phyloP scores from a whole-genome alignment of 2,888 invertebrate genomes.

The Cataglyphis altisquamis region DNA sequence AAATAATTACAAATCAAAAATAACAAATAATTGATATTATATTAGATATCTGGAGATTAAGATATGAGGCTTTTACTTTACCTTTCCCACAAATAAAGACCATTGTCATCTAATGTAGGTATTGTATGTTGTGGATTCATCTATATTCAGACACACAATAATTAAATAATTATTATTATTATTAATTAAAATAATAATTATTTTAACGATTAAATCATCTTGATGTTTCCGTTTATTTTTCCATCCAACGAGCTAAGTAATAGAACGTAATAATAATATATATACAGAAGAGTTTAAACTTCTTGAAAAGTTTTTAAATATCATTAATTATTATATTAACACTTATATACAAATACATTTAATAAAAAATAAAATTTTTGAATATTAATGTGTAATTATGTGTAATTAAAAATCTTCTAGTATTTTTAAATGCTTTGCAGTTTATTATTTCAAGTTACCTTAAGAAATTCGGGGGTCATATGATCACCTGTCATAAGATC shows the following conservation, averaged over 20 bases:
- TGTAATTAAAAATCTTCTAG: neutral
- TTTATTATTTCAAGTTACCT: slow-evolving; percentile 86
- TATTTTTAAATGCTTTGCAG: neutral
- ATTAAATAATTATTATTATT: no score
- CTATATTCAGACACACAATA: slow-evolving; percentile 84
- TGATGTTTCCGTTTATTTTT: slow-evolving; percentile 89
- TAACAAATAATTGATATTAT: neutral
- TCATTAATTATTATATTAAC: neutral
- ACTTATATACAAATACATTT: no score
- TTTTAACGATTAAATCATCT: slow-evolving; percentile 86
- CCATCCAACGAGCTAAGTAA: neutral
- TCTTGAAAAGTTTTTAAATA: neutral
- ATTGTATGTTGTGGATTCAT: slow-evolving; percentile 91
- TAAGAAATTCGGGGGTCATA: slow-evolving; percentile 90
- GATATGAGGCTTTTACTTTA: slow-evolving; percentile 74
- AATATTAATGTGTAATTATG: neutral
- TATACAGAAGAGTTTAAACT: no score
- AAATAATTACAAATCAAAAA: neutral
- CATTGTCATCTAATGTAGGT: slow-evolving; percentile 91
- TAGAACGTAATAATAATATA: neutral
- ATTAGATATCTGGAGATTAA: neutral
- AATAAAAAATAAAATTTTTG: neutral
- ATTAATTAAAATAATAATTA: neutral
- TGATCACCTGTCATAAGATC: slow-evolving; percentile 90
- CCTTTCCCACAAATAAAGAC: slow-evolving; percentile 91